These are phyloP conservation scores for Acromyrmex echinatior DNA, from an alignment of 1,140 invertebrate genomes.

Conservation along the genomic window DNA sequence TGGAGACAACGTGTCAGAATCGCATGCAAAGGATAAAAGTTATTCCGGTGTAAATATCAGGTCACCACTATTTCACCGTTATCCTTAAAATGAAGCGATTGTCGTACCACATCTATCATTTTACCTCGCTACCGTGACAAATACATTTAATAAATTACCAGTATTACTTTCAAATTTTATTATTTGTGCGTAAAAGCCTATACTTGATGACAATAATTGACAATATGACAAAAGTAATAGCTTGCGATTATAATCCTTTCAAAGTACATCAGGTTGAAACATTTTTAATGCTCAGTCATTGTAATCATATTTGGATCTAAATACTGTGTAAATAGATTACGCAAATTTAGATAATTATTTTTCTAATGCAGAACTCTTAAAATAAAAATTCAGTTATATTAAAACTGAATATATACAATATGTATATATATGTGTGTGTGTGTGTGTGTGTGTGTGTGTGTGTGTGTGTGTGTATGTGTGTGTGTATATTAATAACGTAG, in stretches of 20 bases:
- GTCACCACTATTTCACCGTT: conserved; percentile 73
- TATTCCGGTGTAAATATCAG: conserved; percentile 75
- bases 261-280: not conserved
- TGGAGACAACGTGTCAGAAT: conserved; percentile 68
- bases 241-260: not conserved
- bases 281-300: conserved; percentile 3
- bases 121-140: conserved; percentile 29
- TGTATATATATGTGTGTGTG: no score
- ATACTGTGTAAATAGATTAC: not conserved
- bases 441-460: no score
- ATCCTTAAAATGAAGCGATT: conserved; percentile 62
- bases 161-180: conserved; percentile 44
- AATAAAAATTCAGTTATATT: conserved; percentile 2
- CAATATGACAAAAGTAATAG: not conserved
- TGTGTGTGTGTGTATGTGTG: no score
- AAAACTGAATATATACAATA: not conserved
- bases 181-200: conserved; percentile 14
- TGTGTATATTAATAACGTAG: not conserved
- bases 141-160: conserved; percentile 29
- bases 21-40: conserved; percentile 76
- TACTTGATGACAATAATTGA: not conserved
- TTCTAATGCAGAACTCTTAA: not conserved
- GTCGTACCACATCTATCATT: conserved; percentile 54
- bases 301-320: conserved; percentile 26
- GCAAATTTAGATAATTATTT: not conserved